These are phyloP conservation scores for Poeciliopsis occidentalis DNA, from an alignment of 2,113 vertebrate genomes.

Conservation along the genomic window DNA sequence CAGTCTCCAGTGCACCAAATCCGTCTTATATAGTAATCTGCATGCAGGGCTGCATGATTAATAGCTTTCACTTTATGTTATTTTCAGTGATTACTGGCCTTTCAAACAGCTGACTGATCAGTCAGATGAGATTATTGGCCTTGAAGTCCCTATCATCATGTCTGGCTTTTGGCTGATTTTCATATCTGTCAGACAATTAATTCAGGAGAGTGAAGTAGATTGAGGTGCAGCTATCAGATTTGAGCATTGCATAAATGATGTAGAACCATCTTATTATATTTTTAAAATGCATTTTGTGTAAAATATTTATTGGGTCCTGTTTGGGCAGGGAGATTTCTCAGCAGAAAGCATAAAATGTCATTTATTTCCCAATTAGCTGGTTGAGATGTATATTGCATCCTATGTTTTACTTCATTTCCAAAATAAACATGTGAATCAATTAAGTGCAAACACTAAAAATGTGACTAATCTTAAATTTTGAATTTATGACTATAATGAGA, in stretches of 20 bases:
- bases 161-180: conserved; percentile 32
- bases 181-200: conserved; percentile 10
- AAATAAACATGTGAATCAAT: not conserved
- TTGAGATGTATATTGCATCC: conserved; percentile 1
- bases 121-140: conserved; percentile 24
- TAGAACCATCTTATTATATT: not conserved
- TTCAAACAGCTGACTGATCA: conserved; percentile 30
- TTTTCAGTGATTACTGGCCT: conserved; percentile 31
- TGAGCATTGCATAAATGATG: not conserved
- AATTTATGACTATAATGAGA: not conserved
- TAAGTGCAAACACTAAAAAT: not conserved
- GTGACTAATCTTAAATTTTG: not conserved
- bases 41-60: conserved; percentile 25
- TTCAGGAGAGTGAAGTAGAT: conserved; percentile 22
- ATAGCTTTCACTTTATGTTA: conserved; percentile 33
- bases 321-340: not conserved
- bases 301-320: not conserved
- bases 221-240: conserved; percentile 18
- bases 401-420: not conserved
- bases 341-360: not conserved
- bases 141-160: conserved; percentile 13
- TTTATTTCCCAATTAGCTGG: not conserved
- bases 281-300: conserved; percentile 6
- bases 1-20: conserved; percentile 27
- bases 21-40: conserved; percentile 35